A percentile compares a stretch with the other conserved stretches of the same genome.
Evolutionary conservation across 2,888 invertebrate species (phyloP).

Genomic region (Trachelus tabidus): DNA sequence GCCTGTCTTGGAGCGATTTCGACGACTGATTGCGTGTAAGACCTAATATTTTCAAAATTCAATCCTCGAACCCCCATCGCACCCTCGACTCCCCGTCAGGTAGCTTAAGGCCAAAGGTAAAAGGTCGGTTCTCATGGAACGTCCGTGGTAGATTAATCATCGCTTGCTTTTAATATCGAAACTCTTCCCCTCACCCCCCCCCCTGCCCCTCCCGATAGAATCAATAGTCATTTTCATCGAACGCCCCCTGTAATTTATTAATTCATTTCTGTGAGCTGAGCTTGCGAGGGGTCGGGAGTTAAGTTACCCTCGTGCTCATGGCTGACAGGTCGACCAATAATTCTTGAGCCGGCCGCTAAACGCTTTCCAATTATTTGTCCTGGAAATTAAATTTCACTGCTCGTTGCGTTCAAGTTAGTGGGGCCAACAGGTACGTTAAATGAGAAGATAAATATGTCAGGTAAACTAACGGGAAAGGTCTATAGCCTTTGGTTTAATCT

Average conservation of each 20-base stretch:
- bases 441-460: not conserved
- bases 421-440: not conserved
- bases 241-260: slow-evolving; percentile 46
- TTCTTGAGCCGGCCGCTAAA: slow-evolving; percentile 45
- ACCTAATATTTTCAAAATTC: not conserved
- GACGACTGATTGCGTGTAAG: not conserved
- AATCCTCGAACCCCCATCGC: not conserved
- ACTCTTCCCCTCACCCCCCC: not conserved
- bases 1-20: not conserved
- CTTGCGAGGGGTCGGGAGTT: not conserved
- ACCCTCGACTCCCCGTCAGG: not conserved
- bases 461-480: not conserved
- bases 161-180: slow-evolving; percentile 53
- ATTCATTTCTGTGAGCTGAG: slow-evolving; percentile 40
- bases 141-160: slow-evolving; percentile 46
- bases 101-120: not conserved
- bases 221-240: slow-evolving; percentile 29
- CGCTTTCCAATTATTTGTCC: slow-evolving; percentile 42
- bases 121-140: not conserved
- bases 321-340: slow-evolving; percentile 35
- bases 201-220: slow-evolving; percentile 10
- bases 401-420: slow-evolving; percentile 11
- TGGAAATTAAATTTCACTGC: slow-evolving; percentile 18
- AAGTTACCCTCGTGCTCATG: slow-evolving; percentile 11
- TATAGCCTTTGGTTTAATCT: not conserved